Evolutionary conservation across 1,140 invertebrate genomes (phyloP).

Genomic region (Zaprionus africanus): DNA sequence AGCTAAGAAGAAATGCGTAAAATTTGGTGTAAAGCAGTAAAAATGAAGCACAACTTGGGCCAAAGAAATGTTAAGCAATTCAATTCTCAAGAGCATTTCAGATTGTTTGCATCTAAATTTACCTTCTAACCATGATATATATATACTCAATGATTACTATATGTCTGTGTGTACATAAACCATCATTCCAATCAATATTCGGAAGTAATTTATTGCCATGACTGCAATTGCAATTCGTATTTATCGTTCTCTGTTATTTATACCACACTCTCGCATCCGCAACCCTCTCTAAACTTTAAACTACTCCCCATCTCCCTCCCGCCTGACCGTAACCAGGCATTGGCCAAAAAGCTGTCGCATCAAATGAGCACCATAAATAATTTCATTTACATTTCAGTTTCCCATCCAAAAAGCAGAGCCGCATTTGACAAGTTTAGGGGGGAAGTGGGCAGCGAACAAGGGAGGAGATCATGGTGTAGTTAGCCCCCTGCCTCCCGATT

Average conservation of each 20-base stretch:
- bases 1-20: neutral
- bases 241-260: constrained; percentile 38
- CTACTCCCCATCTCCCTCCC: neutral
- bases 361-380: constrained; percentile 76
- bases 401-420: constrained; percentile 45
- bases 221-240: constrained; percentile 23
- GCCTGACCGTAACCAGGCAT: constrained; percentile 7
- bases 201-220: constrained; percentile 12
- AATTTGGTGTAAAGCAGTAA: neutral
- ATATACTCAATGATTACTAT: neutral
- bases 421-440: constrained; percentile 48
- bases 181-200: neutral
- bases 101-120: neutral
- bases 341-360: constrained; percentile 69
- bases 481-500: constrained; percentile 27
- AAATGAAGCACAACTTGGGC: neutral
- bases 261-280: neutral
- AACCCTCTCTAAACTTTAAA: neutral
- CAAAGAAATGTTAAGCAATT: no score
- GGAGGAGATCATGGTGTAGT: neutral
- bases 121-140: neutral
- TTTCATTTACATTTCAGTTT: constrained; percentile 70
- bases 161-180: neutral
- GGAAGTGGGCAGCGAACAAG: no score
- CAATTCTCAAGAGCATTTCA: no score